Conservation (phyloP, 2,113 vertebrate species). For the Hemibagrus wyckioides region DNA sequence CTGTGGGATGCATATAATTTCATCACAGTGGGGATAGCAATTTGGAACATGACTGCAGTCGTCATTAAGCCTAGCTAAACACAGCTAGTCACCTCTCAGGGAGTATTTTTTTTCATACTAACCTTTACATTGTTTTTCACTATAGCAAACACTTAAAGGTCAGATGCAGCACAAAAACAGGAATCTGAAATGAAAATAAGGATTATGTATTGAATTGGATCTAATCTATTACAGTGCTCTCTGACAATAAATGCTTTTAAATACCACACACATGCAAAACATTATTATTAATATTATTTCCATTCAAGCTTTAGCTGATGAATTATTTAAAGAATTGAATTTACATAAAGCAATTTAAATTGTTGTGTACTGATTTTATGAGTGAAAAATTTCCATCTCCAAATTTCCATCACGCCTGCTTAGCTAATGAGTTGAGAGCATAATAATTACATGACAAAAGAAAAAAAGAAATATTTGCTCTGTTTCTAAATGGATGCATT, state of each 20-base stretch:
- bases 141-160: not conserved
- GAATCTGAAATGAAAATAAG: not conserved
- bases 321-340: not conserved
- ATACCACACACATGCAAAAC: not conserved
- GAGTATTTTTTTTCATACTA: not conserved
- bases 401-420: not conserved
- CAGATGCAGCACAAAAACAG: not conserved
- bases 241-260: not conserved
- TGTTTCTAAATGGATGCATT: conserved; percentile 29
- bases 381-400: not conserved
- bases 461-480: conserved; percentile 9
- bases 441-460: conserved; percentile 10
- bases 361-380: not conserved
- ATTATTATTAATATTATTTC: not conserved
- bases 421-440: conserved; percentile 26
- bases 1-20: conserved; percentile 36
- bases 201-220: not conserved
- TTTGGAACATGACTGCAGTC: conserved; percentile 19
- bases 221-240: not conserved
- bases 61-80: conserved; percentile 11
- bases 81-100: not conserved
- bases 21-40: conserved; percentile 7
- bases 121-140: not conserved
- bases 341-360: not conserved
- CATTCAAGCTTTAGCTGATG: not conserved